Conservation (phyloP, 2,797 vertebrate species). For the Lagocephalus sceleratus region DNA sequence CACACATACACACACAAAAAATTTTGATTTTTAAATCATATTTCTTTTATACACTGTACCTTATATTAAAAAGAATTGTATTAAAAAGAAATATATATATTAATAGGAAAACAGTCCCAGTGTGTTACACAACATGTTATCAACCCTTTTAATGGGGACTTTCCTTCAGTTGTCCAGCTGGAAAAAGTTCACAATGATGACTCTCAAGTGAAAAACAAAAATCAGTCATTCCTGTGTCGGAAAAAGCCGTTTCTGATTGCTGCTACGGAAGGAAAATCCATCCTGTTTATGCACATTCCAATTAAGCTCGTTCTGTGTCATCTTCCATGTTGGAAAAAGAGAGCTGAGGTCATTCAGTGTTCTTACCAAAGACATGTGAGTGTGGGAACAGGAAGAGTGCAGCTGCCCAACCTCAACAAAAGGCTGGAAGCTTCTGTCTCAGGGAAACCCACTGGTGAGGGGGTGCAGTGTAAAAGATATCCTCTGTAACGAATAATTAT, state of each 20-base stretch:
- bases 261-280: slow-evolving; percentile 40
- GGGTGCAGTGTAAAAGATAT: background rate
- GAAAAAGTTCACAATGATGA: background rate
- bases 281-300: slow-evolving; percentile 56
- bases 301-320: slow-evolving; percentile 38
- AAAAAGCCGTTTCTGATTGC: slow-evolving; percentile 3
- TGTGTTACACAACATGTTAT: background rate
- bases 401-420: slow-evolving; percentile 10
- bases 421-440: background rate
- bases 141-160: slow-evolving; percentile 1
- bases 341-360: slow-evolving; percentile 23
- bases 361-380: too few relatives aligned
- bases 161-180: background rate
- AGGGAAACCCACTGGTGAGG: slow-evolving; percentile 19
- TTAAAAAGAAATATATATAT: too few relatives aligned
- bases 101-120: too few relatives aligned
- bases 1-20: too few relatives aligned
- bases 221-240: background rate
- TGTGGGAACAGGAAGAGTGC: background rate
- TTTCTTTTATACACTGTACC: too few relatives aligned
- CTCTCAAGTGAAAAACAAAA: background rate
- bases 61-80: too few relatives aligned
- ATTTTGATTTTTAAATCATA: too few relatives aligned
- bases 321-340: slow-evolving; percentile 31
- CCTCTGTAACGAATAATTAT: background rate